Evolutionary conservation across 2,888 invertebrate genomes (phyloP), one percentile per base, ranked within the genome.

Genomic region (Eugnorisma glareosa): DNA sequence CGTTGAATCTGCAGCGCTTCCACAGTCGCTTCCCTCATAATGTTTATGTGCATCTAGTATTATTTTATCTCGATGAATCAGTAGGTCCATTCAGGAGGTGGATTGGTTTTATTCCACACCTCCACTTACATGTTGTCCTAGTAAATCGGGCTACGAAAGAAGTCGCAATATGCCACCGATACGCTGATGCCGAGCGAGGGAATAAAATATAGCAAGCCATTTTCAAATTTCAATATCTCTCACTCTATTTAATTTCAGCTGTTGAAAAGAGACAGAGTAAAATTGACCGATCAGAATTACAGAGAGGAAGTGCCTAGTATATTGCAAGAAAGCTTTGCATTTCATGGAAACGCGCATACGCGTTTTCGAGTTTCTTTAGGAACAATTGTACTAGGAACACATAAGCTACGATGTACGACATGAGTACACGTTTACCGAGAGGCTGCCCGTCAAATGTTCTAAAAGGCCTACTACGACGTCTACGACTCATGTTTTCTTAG

Each of bases 301-400:
- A 43, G 8, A 66, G 54, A 21, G 54, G 64, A 48, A n/a, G 54
- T 54, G 21, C 54, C 54, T 54, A 54, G 11, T 8, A 37, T 37
- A 59, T 73, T 73, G 77, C 77, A 83, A 70, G 74, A 72, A 82
- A 83, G 73, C 69, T 81, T 67, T 61, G 75, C 67, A 73, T 87
- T 86, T 85, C 73, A 83, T 75, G 86, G 75, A 83, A 75, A 86
- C 79, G 84, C 78, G 83, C 75, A 79, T 86, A 84, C 85, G 90
- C 78, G 88, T 90, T 90, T 89, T 90, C 87, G 84, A 88, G 89
- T 90, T 89, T 88, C 83, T 87, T 87, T 86, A 74, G 81, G 70
- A 89, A 88, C 89, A 78, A 69, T 81, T 71, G 48, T 78, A 85
- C 79, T 82, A 90, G 87, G 89, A 84, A 40, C 63, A 54, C 89